These are phyloP conservation scores for Parnassius glacialis DNA, from an alignment of 2,888 invertebrate species.

Conservation along the genomic window DNA sequence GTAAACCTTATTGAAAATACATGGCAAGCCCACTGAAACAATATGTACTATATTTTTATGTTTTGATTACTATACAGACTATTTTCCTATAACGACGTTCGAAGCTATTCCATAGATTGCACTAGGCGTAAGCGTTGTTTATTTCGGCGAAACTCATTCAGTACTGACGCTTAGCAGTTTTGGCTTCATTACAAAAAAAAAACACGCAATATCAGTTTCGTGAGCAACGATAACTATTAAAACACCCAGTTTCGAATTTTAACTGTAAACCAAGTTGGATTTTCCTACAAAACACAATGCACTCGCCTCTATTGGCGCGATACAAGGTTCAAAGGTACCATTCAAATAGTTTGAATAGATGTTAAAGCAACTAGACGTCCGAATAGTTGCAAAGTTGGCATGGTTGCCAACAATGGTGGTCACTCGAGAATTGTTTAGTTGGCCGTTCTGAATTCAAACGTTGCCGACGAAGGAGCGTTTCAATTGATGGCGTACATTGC, in stretches of 20 bases:
- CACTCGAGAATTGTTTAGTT: conserved; percentile 72
- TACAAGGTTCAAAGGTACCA: conserved; percentile 8
- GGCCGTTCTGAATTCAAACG: conserved; percentile 49
- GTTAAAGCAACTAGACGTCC: conserved; percentile 31
- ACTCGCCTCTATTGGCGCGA: conserved; percentile 4
- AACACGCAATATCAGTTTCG: conserved; percentile 60
- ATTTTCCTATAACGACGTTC: conserved; percentile 4
- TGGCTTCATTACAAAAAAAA: conserved; percentile 65
- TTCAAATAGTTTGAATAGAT: conserved; percentile 3
- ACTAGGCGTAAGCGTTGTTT: conserved; percentile 10
- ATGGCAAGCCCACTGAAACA: not conserved
- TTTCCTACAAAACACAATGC: conserved; percentile 1
- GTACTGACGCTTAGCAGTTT: conserved; percentile 36
- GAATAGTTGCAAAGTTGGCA: conserved; percentile 60
- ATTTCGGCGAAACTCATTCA: conserved; percentile 17
- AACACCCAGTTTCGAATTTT: conserved; percentile 59
- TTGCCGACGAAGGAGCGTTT: conserved; percentile 11
- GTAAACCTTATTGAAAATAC: not conserved
- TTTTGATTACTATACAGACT: not conserved
- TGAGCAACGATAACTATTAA: conserved; percentile 63
- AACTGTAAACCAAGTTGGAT: conserved; percentile 19
- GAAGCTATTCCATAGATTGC: conserved; percentile 8
- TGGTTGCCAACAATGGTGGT: conserved; percentile 57
- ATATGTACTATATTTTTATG: not conserved
- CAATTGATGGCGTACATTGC: not conserved